phyloP scores from a whole-genome alignment of 2,888 invertebrate species.

The Drosophila planitibia region DNA sequence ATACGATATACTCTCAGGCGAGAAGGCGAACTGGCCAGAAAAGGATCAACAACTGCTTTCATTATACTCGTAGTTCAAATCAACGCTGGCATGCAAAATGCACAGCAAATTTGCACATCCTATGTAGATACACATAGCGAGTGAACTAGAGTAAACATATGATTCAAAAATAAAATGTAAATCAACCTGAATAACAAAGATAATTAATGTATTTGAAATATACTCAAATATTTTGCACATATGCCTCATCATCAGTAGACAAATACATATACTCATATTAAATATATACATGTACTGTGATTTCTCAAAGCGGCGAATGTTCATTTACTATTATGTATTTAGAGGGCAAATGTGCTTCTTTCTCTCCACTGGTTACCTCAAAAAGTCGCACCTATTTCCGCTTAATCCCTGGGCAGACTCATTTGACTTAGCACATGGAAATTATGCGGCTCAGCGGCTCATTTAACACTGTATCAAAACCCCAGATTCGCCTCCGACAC shows the following conservation, averaged over 20 bases:
- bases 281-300: background rate
- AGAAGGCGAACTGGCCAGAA: background rate
- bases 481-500: background rate
- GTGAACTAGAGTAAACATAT: background rate
- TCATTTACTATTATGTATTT: background rate
- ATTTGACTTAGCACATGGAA: slow-evolving; percentile 40
- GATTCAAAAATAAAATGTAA: background rate
- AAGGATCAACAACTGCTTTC: slow-evolving; percentile 21
- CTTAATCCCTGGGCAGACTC: slow-evolving; percentile 4
- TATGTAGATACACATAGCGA: background rate
- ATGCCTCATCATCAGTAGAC: background rate
- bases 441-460: slow-evolving; percentile 67
- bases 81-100: slow-evolving; percentile 22
- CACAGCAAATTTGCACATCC: background rate
- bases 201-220: no score
- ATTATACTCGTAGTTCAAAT: slow-evolving; percentile 29
- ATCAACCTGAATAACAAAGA: background rate
- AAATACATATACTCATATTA: background rate
- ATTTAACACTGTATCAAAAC: slow-evolving; percentile 56
- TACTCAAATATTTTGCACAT: background rate
- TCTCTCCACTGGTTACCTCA: background rate
- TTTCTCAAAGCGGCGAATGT: background rate
- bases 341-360: background rate
- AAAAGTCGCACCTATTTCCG: background rate
- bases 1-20: slow-evolving; percentile 17